Evolutionary conservation across 1,140 invertebrate genomes (phyloP).

Genomic region (Lucilia cuprina): DNA sequence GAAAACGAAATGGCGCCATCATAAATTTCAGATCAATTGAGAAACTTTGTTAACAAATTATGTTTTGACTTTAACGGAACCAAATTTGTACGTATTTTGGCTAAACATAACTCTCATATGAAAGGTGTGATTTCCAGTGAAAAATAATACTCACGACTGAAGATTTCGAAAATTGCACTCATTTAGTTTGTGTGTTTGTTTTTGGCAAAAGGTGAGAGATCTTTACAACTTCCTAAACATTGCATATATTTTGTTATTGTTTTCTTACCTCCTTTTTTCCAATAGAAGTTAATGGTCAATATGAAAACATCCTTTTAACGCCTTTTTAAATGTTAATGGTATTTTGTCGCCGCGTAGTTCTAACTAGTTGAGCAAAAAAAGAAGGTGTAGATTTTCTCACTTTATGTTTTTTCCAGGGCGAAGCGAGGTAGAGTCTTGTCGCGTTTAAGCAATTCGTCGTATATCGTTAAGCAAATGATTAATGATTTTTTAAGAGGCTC

Average conservation of each 20-base stretch:
- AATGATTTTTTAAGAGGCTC: conserved; percentile 34
- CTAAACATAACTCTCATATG: neutral
- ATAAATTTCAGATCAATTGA: neutral
- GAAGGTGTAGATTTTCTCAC: conserved; percentile 27
- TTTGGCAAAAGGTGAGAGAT: conserved; percentile 9
- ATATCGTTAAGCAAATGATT: conserved; percentile 30
- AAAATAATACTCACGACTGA: neutral
- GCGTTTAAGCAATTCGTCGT: neutral
- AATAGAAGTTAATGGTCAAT: conserved; percentile 16
- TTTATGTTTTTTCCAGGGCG: neutral
- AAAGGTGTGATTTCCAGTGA: conserved; percentile 9
- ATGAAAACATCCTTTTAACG: conserved; percentile 26
- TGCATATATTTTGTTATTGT: neutral
- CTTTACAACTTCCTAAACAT: neutral
- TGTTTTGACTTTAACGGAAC: neutral
- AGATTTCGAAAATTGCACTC: neutral
- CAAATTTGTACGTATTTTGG: neutral
- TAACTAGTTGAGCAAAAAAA: neutral
- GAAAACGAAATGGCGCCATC: neutral
- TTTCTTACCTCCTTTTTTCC: neutral
- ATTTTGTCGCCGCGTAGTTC: neutral
- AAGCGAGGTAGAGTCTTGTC: neutral
- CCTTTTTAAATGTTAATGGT: conserved; percentile 20
- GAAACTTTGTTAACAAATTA: neutral
- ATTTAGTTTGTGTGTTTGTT: neutral